These are phyloP conservation scores for Nudaria mundana DNA, from an alignment of 2,888 invertebrate genomes.

Conservation along the genomic window DNA sequence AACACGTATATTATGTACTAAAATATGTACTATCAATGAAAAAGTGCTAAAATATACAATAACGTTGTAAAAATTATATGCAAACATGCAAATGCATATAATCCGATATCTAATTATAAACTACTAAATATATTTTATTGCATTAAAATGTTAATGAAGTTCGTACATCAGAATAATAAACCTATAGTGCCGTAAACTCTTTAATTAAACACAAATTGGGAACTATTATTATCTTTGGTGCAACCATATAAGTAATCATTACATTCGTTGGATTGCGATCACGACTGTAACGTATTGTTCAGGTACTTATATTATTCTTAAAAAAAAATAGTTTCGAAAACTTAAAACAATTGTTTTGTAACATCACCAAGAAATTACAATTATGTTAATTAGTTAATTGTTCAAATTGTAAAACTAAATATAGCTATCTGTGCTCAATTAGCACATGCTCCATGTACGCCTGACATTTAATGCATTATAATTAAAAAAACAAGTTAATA, in stretches of 20 bases:
- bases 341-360: constrained; percentile 15
- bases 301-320: constrained; percentile 29
- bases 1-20: too few species aligned
- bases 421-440: constrained; percentile 1
- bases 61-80: too few species aligned
- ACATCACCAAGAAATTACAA: neutral
- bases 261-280: constrained; percentile 8
- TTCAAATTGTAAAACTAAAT: constrained; percentile 7
- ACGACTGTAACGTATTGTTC: constrained; percentile 25
- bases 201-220: constrained; percentile 5
- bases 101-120: too few species aligned
- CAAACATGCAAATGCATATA: too few species aligned
- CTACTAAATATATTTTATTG: too few species aligned
- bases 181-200: too few species aligned
- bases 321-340: constrained; percentile 12
- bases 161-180: too few species aligned
- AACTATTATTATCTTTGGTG: constrained; percentile 19
- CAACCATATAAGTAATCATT: constrained; percentile 20
- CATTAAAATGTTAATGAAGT: too few species aligned
- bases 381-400: constrained; percentile 14
- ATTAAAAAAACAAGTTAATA: constrained; percentile 24
- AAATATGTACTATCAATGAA: too few species aligned
- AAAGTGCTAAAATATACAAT: too few species aligned
- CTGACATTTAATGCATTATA: constrained; percentile 9
- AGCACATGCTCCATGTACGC: constrained; percentile 5